Evolutionary conservation across 2,888 invertebrate species (phyloP).

Genomic region (Minunthozetes semirufus): DNA sequence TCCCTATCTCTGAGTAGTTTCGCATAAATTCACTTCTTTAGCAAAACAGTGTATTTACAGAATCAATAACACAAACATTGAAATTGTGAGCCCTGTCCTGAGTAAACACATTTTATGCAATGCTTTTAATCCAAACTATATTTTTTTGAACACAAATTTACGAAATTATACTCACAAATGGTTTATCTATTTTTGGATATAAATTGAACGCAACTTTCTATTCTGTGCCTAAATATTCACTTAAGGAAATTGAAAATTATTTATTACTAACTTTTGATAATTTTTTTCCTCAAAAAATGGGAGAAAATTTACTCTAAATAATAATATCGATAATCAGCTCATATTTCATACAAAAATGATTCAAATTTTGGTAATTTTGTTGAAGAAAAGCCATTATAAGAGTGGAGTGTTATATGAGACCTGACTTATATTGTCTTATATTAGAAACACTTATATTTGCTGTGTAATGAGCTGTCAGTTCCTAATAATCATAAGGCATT

Average conservation of each 20-base stretch:
- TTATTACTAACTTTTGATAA: not conserved
- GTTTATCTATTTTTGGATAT: not conserved
- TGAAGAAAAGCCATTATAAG: not conserved
- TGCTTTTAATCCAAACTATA: not conserved
- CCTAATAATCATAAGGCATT: not conserved
- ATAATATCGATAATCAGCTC: not conserved
- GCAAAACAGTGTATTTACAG: not conserved
- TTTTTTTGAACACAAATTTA: not conserved
- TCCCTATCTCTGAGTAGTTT: not conserved
- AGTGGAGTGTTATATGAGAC: not conserved
- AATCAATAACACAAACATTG: slow-evolving; percentile 4
- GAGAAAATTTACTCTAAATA: not conserved
- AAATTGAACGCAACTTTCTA: not conserved
- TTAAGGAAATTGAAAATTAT: not conserved
- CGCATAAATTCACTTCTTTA: not conserved
- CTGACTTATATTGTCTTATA: not conserved
- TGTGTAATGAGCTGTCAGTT: slow-evolving; percentile 5
- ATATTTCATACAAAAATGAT: not conserved
- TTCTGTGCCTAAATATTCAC: not conserved
- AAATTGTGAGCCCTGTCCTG: not conserved
- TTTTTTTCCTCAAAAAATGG: not conserved
- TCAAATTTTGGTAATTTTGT: not conserved
- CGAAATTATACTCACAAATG: not conserved
- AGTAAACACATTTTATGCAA: slow-evolving; percentile 12
- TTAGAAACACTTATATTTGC: not conserved